Conservation (phyloP, 2,797 vertebrate genomes). For the Ibycter americanus region DNA sequence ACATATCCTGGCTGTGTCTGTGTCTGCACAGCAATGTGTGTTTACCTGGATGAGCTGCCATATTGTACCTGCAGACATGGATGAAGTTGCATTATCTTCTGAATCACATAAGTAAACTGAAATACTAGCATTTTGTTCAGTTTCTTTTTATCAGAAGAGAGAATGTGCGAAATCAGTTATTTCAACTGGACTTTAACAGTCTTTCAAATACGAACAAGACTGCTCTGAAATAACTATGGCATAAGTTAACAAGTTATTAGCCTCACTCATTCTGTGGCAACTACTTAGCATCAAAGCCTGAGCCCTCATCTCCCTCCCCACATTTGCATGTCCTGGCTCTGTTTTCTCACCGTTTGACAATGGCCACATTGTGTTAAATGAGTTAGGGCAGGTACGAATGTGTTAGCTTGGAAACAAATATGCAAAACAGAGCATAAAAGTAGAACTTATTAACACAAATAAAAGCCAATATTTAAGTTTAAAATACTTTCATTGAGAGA, state of each 20-base stretch:
- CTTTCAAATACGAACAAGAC: neutral
- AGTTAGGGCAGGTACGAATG: neutral
- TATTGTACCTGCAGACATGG: neutral
- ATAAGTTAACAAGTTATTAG: neutral
- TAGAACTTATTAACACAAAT: neutral
- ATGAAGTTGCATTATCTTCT: neutral
- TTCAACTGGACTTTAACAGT: neutral
- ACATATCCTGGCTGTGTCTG: neutral
- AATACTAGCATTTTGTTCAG: neutral
- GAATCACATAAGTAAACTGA: neutral
- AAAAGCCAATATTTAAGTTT: neutral
- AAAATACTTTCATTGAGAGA: neutral
- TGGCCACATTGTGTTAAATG: neutral
- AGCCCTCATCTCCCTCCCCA: neutral
- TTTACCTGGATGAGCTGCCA: neutral
- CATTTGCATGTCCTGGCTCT: neutral
- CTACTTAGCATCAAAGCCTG: neutral
- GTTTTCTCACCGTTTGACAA: neutral
- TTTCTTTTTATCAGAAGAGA: neutral
- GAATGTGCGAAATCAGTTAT: neutral
- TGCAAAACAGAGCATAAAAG: neutral
- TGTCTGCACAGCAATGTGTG: neutral
- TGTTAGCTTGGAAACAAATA: neutral
- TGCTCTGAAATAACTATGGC: neutral
- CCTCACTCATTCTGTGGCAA: neutral